Evolutionary conservation across 2,797 vertebrate species (phyloP).

Genomic region (Alcedo atthis): DNA sequence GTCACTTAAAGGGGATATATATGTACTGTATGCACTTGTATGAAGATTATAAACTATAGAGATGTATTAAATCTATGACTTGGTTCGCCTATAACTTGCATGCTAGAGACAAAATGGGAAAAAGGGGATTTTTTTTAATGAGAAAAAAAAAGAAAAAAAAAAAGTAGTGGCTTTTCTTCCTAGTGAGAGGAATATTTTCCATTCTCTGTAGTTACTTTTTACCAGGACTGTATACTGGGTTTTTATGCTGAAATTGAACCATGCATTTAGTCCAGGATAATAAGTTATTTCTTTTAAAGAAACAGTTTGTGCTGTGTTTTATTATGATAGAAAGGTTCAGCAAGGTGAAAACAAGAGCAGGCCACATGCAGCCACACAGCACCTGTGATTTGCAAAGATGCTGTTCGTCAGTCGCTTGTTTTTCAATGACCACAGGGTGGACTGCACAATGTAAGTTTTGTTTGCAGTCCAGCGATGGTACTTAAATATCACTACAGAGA

Average conservation of each 20-base stretch:
- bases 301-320: neutral
- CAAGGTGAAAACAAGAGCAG: neutral
- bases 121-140: neutral
- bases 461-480: neutral
- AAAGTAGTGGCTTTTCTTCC: neutral
- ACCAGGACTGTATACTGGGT: neutral
- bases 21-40: constrained; percentile 70
- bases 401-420: neutral
- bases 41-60: constrained; percentile 49
- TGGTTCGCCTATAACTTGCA: constrained; percentile 38
- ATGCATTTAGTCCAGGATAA: neutral
- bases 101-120: constrained; percentile 11
- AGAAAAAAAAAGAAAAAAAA: neutral
- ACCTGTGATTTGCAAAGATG: neutral
- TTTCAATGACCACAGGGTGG: neutral
- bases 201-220: neutral
- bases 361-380: neutral
- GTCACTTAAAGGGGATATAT: constrained; percentile 50
- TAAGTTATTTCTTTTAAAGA: neutral
- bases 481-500: neutral
- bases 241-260: constrained; percentile 5
- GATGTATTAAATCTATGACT: constrained; percentile 52
- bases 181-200: neutral
- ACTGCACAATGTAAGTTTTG: neutral
- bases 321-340: neutral